These are phyloP conservation scores for Rachycentron canadum DNA, from an alignment of 2,797 vertebrate species.

Conservation along the genomic window DNA sequence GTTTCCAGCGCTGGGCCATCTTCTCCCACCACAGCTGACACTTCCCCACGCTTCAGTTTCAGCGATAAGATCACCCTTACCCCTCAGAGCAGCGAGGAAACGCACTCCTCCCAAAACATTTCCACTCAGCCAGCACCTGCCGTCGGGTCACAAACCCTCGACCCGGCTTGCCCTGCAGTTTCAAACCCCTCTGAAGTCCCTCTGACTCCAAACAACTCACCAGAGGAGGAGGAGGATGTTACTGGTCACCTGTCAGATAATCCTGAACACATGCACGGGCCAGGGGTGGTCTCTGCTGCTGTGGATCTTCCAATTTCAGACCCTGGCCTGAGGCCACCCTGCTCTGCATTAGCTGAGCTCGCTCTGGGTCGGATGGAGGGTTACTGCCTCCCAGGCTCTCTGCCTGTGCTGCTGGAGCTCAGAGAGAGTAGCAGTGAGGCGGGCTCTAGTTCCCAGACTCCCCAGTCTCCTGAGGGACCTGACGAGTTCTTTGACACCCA, in stretches of 20 bases:
- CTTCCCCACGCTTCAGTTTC: slow-evolving; percentile 92
- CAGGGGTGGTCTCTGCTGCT: not conserved
- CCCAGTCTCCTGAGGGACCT: slow-evolving; percentile 82
- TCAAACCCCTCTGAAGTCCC: slow-evolving; percentile 50
- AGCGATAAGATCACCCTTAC: slow-evolving; percentile 88
- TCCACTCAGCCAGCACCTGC: slow-evolving; percentile 42
- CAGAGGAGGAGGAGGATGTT: slow-evolving; percentile 59
- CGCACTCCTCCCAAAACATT: slow-evolving; percentile 72
- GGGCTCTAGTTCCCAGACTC: slow-evolving; percentile 85
- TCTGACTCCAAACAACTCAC: slow-evolving; percentile 62
- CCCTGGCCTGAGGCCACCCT: slow-evolving; percentile 45
- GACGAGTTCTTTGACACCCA: slow-evolving; percentile 87
- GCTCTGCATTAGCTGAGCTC: slow-evolving; percentile 72
- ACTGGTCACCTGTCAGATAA: slow-evolving; percentile 23
- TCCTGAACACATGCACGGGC: slow-evolving; percentile 3
- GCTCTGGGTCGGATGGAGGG: slow-evolving; percentile 75
- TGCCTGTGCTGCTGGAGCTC: slow-evolving; percentile 85
- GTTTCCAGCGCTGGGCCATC: slow-evolving; percentile 97
- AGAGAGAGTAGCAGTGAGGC: slow-evolving; percentile 88
- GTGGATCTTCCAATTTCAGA: slow-evolving; percentile 33
- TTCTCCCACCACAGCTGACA: slow-evolving; percentile 92
- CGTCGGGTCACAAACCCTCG: slow-evolving; percentile 37
- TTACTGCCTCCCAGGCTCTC: slow-evolving; percentile 79
- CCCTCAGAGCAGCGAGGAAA: slow-evolving; percentile 89
- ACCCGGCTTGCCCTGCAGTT: slow-evolving; percentile 36